These are phyloP conservation scores for Prunella strophiata DNA, from an alignment of 2,797 vertebrate genomes.

Conservation along the genomic window DNA sequence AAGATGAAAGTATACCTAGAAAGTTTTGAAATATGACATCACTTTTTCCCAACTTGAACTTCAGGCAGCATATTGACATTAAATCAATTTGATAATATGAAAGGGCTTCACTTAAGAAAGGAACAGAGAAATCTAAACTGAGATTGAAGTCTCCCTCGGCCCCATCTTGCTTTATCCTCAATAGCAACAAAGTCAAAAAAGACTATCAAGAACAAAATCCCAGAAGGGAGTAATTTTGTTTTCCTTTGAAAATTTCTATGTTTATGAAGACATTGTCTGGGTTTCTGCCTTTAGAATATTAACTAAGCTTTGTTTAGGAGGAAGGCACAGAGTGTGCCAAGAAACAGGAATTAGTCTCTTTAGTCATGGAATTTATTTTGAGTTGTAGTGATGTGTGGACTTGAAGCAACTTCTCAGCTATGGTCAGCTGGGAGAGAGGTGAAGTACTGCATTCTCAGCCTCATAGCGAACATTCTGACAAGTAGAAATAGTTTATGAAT, in stretches of 20 bases:
- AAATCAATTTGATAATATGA: conserved; percentile 17
- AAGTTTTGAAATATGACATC: not conserved
- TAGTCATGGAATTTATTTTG: not conserved
- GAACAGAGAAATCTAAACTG: not conserved
- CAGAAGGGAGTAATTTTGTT: not conserved
- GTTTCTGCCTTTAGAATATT: conserved; percentile 16
- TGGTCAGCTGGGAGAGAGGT: not conserved
- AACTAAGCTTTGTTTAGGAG: not conserved
- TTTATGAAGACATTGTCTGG: not conserved
- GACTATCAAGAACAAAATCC: not conserved
- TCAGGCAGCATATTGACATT: not conserved
- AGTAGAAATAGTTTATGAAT: conserved; percentile 50
- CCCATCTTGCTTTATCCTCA: not conserved
- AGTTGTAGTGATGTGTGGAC: not conserved
- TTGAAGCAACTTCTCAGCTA: conserved; percentile 1
- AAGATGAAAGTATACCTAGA: not conserved
- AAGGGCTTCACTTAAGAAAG: conserved; percentile 3
- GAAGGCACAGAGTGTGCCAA: not conserved
- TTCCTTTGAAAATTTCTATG: not conserved
- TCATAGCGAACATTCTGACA: conserved; percentile 35
- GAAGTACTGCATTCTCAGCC: not conserved
- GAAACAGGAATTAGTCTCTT: not conserved
- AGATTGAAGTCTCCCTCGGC: not conserved
- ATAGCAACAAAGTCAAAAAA: not conserved
- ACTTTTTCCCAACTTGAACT: conserved; percentile 27